Base-by-base conservation (phyloP, 2,113 vertebrate species). In the Pagrus major region DNA sequence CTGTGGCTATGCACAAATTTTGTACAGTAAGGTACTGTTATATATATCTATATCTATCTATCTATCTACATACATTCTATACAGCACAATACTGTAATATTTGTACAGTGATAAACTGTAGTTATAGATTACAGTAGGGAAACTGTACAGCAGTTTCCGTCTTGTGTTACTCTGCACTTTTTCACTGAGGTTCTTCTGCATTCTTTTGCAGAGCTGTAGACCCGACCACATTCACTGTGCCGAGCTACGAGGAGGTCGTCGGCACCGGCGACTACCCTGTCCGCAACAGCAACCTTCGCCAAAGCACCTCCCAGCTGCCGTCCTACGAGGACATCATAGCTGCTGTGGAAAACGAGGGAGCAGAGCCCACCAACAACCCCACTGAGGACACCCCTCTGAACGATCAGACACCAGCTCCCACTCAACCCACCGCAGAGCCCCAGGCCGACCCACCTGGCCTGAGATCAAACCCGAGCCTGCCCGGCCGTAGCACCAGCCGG, bases 211-310 rank as follows among this genome's bases (percentile, higher is more conserved):
- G 92, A 46, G 54, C 59, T 25, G 70, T 52, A 6, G 81, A 89
- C 33, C 82, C 73, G 5, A 9, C 16, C 1, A 16, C 51, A 0
- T 94, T 84, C 78, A 88, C 63, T 0, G 98, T 99, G 60, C 98
- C 98, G 71, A 98, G 95, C 85, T 99, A 99, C 0, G 97, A 98
- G 18, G 98, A 99, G 71, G 98, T 97, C 1, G 96, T 99, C 81
- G 95, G 94, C 74, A 89, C 93, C 0, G 90, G 89, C 27, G 93
- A 93, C 78, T 94, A 94, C 77, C 93, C 94, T 0, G 46, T 91
- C 1, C 9, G 96, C 91, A 80, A 94, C 60, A 92, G 93, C 78
- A 95, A 95, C 91, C 87, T 93, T 0, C 91, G 93, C 47, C 80
- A 95, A 16, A 97, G 94, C 58, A 58, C 95, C n/a, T 96, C 97